Conservation (phyloP, 2,888 invertebrate genomes). For the Idaea dimidiata region DNA sequence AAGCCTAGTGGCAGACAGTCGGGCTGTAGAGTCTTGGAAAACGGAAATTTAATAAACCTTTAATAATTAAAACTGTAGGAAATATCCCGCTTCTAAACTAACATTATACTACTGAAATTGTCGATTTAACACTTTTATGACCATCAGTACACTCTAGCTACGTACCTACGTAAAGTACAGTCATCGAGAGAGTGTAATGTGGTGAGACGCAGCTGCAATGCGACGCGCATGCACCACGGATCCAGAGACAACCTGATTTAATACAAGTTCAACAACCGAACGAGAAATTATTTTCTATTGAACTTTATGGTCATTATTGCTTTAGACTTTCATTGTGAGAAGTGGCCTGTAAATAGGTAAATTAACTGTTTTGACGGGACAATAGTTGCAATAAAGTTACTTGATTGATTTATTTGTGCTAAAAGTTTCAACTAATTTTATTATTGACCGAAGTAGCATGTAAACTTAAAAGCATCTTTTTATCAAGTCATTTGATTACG, state of each 20-base stretch:
- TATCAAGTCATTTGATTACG: too few species aligned
- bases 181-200: conserved; percentile 6
- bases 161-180: not conserved
- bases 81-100: too few species aligned
- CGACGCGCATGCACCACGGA: conserved; percentile 46
- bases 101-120: too few species aligned
- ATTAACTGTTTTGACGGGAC: not conserved
- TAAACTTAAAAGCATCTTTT: too few species aligned
- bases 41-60: too few species aligned
- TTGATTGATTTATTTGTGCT: not conserved
- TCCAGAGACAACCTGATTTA: conserved; percentile 69
- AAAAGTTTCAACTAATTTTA: not conserved
- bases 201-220: conserved; percentile 39
- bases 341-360: not conserved
- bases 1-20: too few species aligned
- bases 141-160: not conserved
- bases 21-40: too few species aligned
- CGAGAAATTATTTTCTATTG: conserved; percentile 3
- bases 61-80: too few species aligned
- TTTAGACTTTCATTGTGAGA: not conserved
- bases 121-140: not conserved
- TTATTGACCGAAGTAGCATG: too few species aligned
- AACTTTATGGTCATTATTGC: not conserved
- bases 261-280: conserved; percentile 54
- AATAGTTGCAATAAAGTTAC: not conserved